phyloP scores from a whole-genome alignment of 2,888 invertebrate species.

The Cheilosia vernalis region DNA sequence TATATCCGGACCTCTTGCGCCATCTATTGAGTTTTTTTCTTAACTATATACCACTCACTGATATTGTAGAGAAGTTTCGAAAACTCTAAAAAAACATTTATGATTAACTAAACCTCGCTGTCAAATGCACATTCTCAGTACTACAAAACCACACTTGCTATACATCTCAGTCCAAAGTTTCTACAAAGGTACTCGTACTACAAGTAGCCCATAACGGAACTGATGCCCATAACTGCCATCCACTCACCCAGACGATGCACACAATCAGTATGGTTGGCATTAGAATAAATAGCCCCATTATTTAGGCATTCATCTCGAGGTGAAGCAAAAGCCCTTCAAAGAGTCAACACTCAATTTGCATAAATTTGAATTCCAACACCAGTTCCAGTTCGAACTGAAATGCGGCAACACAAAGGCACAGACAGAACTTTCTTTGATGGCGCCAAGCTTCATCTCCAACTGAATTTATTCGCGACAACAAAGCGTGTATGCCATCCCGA shows the following conservation, averaged over 20 bases:
- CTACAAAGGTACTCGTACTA: too few relatives aligned
- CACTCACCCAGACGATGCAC: not conserved
- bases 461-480: constrained; percentile 24
- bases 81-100: too few relatives aligned
- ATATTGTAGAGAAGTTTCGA: too few relatives aligned
- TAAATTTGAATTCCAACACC: constrained; percentile 47
- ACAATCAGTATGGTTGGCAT: not conserved
- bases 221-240: too few relatives aligned
- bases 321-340: constrained; percentile 29
- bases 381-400: constrained; percentile 9
- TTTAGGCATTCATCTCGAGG: constrained; percentile 33
- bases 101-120: too few relatives aligned
- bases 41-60: too few relatives aligned
- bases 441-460: constrained; percentile 41
- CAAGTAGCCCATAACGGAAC: too few relatives aligned
- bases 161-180: too few relatives aligned
- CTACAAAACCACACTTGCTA: too few relatives aligned
- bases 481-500: constrained; percentile 12
- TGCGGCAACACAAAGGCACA: constrained; percentile 17
- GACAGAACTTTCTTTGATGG: constrained; percentile 61
- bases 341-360: constrained; percentile 47
- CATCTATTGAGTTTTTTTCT: too few relatives aligned
- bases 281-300: not conserved
- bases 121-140: too few relatives aligned
- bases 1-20: too few relatives aligned